Conservation (phyloP, 2,113 vertebrate genomes). For the Antigone vipio region DNA sequence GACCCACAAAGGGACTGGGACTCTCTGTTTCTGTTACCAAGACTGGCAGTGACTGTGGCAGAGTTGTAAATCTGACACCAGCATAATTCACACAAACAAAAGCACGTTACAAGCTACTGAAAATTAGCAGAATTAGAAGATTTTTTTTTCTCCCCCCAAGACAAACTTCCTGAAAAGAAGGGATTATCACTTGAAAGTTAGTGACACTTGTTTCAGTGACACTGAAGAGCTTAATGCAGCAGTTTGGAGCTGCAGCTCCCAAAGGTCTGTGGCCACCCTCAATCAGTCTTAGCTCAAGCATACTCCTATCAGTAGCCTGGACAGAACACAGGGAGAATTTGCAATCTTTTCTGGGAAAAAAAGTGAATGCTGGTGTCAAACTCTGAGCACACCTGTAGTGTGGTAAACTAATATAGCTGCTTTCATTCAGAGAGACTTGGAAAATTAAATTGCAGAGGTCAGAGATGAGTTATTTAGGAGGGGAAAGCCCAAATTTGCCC, state of each 20-base stretch:
- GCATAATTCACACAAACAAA: not conserved
- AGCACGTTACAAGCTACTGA: not conserved
- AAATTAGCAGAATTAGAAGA: not conserved
- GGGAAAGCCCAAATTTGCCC: not conserved
- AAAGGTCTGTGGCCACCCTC: not conserved
- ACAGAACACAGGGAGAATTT: not conserved
- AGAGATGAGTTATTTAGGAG: not conserved
- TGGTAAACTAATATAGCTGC: not conserved
- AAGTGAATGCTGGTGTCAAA: not conserved
- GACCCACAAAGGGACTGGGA: not conserved
- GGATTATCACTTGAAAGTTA: not conserved
- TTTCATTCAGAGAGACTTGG: not conserved
- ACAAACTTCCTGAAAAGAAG: not conserved
- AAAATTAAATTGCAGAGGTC: not conserved
- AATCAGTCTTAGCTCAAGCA: not conserved
- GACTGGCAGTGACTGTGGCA: not conserved
- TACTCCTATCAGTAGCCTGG: not conserved
- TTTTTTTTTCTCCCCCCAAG: not conserved
- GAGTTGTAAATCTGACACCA: not conserved
- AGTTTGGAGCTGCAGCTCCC: not conserved
- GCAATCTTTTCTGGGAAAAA: not conserved
- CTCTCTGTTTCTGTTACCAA: not conserved
- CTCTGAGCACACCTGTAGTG: not conserved
- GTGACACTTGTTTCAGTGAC: not conserved
- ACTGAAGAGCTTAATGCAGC: not conserved